Conservation (phyloP, 2,797 vertebrate species). For the Allobates femoralis region DNA sequence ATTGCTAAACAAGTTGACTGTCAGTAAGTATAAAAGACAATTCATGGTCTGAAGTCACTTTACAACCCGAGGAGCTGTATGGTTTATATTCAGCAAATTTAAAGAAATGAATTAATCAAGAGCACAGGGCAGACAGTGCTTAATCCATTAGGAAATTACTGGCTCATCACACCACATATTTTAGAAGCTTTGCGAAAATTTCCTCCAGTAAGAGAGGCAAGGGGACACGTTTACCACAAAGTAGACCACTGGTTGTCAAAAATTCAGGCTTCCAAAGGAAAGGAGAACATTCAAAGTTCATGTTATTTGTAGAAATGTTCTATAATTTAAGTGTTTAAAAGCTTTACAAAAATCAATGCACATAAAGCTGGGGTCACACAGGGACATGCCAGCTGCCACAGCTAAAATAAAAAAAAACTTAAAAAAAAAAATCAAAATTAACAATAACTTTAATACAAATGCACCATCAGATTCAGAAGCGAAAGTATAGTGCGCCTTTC, state of each 20-base stretch:
- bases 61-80: slow-evolving; percentile 51
- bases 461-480: not conserved
- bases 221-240: slow-evolving; percentile 28
- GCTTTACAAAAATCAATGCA: slow-evolving; percentile 19
- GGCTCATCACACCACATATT: slow-evolving; percentile 47
- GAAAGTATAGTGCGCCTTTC: not conserved
- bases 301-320: slow-evolving; percentile 6
- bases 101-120: slow-evolving; percentile 61
- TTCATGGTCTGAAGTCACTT: slow-evolving; percentile 43
- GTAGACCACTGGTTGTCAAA: slow-evolving; percentile 6
- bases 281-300: not conserved
- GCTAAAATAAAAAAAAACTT: not conserved
- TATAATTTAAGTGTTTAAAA: slow-evolving; percentile 38
- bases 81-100: slow-evolving; percentile 61
- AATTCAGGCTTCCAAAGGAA: not conserved
- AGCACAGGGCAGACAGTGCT: slow-evolving; percentile 44
- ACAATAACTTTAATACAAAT: not conserved
- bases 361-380: not conserved
- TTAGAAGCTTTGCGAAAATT: slow-evolving; percentile 47
- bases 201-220: slow-evolving; percentile 34
- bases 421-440: not conserved
- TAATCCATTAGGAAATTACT: slow-evolving; percentile 60
- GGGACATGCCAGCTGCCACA: not conserved
- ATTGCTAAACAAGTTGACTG: slow-evolving; percentile 55
- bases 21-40: slow-evolving; percentile 60